Conservation (phyloP, 23 tunicate species). For the Botrylloides violaceus region DNA sequence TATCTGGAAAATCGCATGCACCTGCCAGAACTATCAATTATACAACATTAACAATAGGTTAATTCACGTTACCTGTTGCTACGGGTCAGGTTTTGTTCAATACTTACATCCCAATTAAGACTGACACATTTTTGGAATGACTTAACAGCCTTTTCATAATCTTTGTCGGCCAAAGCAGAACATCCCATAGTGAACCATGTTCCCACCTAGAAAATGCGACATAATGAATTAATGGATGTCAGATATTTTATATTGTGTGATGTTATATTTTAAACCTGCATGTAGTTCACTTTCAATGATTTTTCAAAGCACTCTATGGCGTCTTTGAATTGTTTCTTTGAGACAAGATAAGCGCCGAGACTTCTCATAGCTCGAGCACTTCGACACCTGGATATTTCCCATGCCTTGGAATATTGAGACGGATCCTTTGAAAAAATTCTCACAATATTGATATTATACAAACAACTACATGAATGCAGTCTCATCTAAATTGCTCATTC, state of each 20-base stretch:
- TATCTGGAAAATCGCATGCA: too few species aligned
- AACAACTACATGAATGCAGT: too few species aligned
- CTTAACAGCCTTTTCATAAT: conserved; percentile 61
- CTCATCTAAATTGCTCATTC: too few species aligned
- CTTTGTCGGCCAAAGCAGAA: conserved; percentile 32
- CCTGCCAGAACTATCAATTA: too few species aligned
- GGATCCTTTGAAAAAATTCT: conserved; percentile 40
- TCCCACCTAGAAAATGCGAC: conserved; percentile 32
- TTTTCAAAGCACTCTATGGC: conserved; percentile 84
- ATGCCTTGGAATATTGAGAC: conserved; percentile 50
- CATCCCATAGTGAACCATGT: conserved; percentile 94
- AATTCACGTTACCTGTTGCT: background rate
- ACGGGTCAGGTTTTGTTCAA: background rate
- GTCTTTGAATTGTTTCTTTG: conserved; percentile 49
- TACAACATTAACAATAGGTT: background rate
- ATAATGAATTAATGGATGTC: background rate
- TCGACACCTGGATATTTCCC: conserved; percentile 60
- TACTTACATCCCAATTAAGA: conserved; percentile 92
- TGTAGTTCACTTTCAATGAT: conserved; percentile 31
- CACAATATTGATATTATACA: background rate
- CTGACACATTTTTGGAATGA: conserved; percentile 81
- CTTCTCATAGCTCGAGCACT: conserved; percentile 75
- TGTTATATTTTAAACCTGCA: conserved; percentile 27
- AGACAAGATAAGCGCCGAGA: conserved; percentile 53
- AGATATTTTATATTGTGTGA: background rate